A percentile compares a stretch with the other conserved stretches of the same genome.
These are phyloP conservation scores for Nyctereutes procyonoides DNA, from an alignment of 2,113 vertebrate genomes.

Conservation along the genomic window DNA sequence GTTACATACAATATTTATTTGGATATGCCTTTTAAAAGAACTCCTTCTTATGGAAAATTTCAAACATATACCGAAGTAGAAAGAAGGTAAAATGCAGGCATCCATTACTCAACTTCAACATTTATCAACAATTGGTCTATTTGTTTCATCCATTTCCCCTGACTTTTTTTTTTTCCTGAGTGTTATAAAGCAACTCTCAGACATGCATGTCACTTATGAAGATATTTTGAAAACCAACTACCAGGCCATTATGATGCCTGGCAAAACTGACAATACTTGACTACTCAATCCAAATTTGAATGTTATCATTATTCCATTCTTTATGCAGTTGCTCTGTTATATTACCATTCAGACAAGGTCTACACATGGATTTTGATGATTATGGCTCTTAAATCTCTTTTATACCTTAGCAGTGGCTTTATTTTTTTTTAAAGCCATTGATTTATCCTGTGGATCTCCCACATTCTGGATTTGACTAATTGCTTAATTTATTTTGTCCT, in stretches of 20 bases:
- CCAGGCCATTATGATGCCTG: neutral
- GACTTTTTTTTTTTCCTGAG: neutral
- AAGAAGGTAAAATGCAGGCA: neutral
- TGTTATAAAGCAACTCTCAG: constrained; percentile 3
- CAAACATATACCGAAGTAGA: neutral
- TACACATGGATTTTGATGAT: neutral
- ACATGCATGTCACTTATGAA: neutral
- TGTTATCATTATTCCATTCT: neutral
- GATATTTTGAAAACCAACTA: neutral
- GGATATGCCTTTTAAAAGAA: neutral
- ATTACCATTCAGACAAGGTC: neutral
- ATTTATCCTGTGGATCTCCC: neutral
- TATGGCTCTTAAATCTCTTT: neutral
- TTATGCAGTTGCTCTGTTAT: neutral
- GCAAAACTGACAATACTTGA: neutral
- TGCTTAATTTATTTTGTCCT: neutral
- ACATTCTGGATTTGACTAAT: neutral
- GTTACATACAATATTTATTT: neutral
- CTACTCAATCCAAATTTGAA: neutral
- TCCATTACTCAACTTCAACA: neutral
- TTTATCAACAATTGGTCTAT: neutral
- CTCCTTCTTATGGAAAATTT: neutral
- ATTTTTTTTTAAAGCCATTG: neutral
- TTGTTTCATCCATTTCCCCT: neutral
- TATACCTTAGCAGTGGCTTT: neutral